Evolutionary conservation across 2,113 vertebrate species (phyloP).

Genomic region (Corythornis cristatus): DNA sequence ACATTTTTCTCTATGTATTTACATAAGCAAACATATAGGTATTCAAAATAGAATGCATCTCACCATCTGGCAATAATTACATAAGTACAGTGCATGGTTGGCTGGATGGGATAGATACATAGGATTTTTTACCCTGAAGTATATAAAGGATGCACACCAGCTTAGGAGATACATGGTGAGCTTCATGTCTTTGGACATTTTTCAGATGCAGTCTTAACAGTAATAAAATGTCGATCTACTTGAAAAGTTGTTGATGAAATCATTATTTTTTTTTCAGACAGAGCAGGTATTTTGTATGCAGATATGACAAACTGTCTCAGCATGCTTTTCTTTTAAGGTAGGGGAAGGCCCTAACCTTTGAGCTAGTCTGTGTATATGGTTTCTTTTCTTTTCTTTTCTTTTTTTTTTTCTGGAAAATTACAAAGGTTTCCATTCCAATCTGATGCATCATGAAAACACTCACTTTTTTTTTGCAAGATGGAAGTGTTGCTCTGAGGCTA

Average conservation of each 20-base stretch:
- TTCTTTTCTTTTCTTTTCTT: background rate
- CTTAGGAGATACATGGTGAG: conserved; percentile 56
- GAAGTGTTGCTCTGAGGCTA: background rate
- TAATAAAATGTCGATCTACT: conserved; percentile 4
- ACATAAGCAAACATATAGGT: conserved; percentile 52
- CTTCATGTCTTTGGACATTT: conserved; percentile 59
- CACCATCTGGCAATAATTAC: conserved; percentile 46
- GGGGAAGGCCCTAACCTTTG: background rate
- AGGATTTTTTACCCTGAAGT: conserved; percentile 58
- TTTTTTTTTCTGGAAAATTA: background rate
- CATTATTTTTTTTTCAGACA: background rate
- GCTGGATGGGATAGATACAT: conserved; percentile 29
- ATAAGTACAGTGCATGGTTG: conserved; percentile 55
- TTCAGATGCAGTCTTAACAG: conserved; percentile 16
- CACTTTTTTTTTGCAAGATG: background rate
- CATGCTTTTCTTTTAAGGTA: background rate
- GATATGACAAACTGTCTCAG: background rate
- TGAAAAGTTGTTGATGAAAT: background rate
- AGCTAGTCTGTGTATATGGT: background rate
- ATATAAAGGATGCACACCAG: conserved; percentile 56
- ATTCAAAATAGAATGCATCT: conserved; percentile 74
- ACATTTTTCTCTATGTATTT: conserved; percentile 61
- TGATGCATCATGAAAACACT: conserved; percentile 2
- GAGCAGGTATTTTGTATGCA: background rate
- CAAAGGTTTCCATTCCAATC: background rate